Evolutionary conservation across 2,888 invertebrate species (phyloP).

Genomic region (Saturnia japonica): DNA sequence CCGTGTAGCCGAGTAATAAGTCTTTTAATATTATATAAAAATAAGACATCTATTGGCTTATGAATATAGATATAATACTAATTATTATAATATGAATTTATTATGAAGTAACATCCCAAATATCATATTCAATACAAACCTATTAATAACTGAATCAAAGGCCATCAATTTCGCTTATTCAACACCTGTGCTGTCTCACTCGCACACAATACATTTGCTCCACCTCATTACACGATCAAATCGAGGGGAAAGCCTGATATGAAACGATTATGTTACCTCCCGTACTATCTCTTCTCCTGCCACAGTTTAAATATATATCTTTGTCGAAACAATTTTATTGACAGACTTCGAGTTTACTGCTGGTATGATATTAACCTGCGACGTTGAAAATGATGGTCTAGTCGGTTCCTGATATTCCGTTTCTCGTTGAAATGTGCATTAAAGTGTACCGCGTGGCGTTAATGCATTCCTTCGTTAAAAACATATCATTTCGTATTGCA

Average conservation of each 20-base stretch:
- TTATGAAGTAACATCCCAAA: neutral
- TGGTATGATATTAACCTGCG: neutral
- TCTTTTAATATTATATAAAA: neutral
- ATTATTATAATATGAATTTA: neutral
- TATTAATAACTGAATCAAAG: constrained; percentile 33
- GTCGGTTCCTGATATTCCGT: constrained; percentile 43
- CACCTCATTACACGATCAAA: constrained; percentile 65
- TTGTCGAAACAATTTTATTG: neutral
- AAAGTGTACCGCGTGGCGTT: constrained; percentile 42
- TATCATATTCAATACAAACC: neutral
- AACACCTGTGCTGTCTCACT: constrained; percentile 46
- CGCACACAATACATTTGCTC: constrained; percentile 55
- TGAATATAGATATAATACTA: neutral
- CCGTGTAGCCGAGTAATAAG: too few relatives aligned
- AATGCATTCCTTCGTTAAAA: constrained; percentile 43
- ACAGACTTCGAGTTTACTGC: neutral
- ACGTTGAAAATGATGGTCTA: constrained; percentile 35
- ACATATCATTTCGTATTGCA: constrained; percentile 1
- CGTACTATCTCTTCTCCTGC: neutral
- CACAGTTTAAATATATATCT: constrained; percentile 1
- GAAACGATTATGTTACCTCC: constrained; percentile 50
- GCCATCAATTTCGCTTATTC: constrained; percentile 46
- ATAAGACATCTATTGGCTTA: neutral
- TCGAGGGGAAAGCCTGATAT: constrained; percentile 67
- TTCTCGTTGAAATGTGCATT: constrained; percentile 48